These are phyloP conservation scores for Spea bombifrons DNA, from an alignment of 2,113 vertebrate species.

Conservation along the genomic window DNA sequence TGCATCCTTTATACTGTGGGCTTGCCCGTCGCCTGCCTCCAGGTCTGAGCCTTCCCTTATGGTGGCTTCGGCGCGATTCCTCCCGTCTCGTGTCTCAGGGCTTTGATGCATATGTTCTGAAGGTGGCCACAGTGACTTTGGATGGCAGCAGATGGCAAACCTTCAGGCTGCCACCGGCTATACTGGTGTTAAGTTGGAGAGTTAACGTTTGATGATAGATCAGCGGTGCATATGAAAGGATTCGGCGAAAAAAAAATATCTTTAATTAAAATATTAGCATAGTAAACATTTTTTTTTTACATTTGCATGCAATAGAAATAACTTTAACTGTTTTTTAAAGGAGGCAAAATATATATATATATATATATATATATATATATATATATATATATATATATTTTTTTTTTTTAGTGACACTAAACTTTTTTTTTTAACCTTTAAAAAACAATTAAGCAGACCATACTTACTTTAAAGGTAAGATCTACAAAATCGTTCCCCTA, in stretches of 20 bases:
- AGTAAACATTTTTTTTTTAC: slow-evolving; percentile 65
- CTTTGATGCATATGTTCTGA: slow-evolving; percentile 86
- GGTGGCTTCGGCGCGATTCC: slow-evolving; percentile 74
- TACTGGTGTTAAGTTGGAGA: slow-evolving; percentile 79
- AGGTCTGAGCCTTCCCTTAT: slow-evolving; percentile 66
- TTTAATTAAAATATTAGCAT: slow-evolving; percentile 84
- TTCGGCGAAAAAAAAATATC: slow-evolving; percentile 67
- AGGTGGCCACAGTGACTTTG: slow-evolving; percentile 80
- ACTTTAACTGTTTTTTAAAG: slow-evolving; percentile 54
- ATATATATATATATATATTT: too few relatives aligned
- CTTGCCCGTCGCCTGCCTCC: slow-evolving; percentile 72
- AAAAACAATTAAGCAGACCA: too few relatives aligned
- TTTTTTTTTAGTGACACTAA: too few relatives aligned
- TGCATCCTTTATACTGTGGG: slow-evolving; percentile 62
- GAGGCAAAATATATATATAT: background rate
- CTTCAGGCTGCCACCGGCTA: slow-evolving; percentile 83
- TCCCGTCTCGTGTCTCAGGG: slow-evolving; percentile 74
- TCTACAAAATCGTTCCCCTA: too few relatives aligned
- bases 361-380: too few relatives aligned
- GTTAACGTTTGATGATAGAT: slow-evolving; percentile 80
- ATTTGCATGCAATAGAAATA: slow-evolving; percentile 63
- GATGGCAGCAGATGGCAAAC: slow-evolving; percentile 84
- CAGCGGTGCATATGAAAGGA: slow-evolving; percentile 83
- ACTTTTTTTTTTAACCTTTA: too few relatives aligned
- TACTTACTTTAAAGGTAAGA: too few relatives aligned